Conservation (phyloP, 2,888 invertebrate species). For the Sphaeridia pumilis region DNA sequence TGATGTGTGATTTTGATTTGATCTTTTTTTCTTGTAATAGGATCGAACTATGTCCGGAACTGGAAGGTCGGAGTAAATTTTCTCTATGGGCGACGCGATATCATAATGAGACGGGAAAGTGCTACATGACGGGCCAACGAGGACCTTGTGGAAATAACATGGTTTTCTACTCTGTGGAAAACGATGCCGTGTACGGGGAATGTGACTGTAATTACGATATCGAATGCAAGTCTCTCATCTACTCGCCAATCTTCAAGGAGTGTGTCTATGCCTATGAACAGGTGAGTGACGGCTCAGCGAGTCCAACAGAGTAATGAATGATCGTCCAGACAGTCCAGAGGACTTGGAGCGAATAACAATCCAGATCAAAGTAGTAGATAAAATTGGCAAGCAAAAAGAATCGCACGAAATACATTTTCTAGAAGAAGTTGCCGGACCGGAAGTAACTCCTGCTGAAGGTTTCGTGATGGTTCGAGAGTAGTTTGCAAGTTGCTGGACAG, state of each 20-base stretch:
- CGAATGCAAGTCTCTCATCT: slow-evolving; percentile 35
- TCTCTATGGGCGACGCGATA: slow-evolving; percentile 32
- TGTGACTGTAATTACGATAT: slow-evolving; percentile 36
- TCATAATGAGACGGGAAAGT: slow-evolving; percentile 30
- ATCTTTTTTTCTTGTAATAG: slow-evolving; percentile 15
- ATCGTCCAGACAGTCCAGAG: too few relatives aligned
- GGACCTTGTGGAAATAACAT: slow-evolving; percentile 36
- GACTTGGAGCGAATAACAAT: too few relatives aligned
- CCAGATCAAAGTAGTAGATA: too few relatives aligned
- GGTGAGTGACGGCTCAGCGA: too few relatives aligned
- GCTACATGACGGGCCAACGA: slow-evolving; percentile 34
- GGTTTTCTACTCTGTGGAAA: slow-evolving; percentile 34
- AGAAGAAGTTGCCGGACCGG: too few relatives aligned
- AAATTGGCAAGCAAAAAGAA: too few relatives aligned
- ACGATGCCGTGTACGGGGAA: slow-evolving; percentile 25
- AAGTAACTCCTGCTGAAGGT: too few relatives aligned
- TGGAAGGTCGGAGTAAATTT: slow-evolving; percentile 26
- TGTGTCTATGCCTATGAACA: slow-evolving; percentile 36
- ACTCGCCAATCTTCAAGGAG: slow-evolving; percentile 32
- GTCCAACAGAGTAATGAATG: too few relatives aligned
- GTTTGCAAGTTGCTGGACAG: too few relatives aligned
- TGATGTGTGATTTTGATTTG: too few relatives aligned
- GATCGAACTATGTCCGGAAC: slow-evolving; percentile 29
- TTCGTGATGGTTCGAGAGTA: too few relatives aligned
- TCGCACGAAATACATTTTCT: too few relatives aligned